Evolutionary conservation across 2,113 vertebrate species (phyloP).

Genomic region (Trogon melanurus): DNA sequence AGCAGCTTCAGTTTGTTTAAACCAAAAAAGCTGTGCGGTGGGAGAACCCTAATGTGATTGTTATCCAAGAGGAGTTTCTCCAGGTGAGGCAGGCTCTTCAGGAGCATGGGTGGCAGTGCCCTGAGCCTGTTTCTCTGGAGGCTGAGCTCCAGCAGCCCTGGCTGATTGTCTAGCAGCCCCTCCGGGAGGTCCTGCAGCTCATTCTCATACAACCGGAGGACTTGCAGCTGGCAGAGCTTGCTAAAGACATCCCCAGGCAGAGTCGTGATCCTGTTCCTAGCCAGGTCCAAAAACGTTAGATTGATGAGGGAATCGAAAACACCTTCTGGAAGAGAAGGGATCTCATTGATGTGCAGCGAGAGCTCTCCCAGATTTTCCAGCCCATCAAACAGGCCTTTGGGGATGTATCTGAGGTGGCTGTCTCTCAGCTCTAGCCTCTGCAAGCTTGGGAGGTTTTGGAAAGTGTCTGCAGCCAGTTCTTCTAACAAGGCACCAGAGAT

Average conservation of each 20-base stretch:
- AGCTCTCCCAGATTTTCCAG: slow-evolving; percentile 68
- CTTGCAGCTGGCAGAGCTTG: slow-evolving; percentile 68
- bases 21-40: slow-evolving; percentile 69
- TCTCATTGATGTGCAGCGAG: slow-evolving; percentile 71
- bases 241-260: slow-evolving; percentile 71
- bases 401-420: slow-evolving; percentile 67
- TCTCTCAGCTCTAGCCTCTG: slow-evolving; percentile 71
- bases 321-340: slow-evolving; percentile 76
- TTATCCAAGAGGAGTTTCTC: slow-evolving; percentile 66
- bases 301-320: slow-evolving; percentile 78
- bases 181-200: slow-evolving; percentile 73
- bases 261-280: slow-evolving; percentile 73
- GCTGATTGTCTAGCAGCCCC: slow-evolving; percentile 71
- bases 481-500: slow-evolving; percentile 70
- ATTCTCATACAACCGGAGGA: slow-evolving; percentile 79
- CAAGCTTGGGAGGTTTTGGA: slow-evolving; percentile 72
- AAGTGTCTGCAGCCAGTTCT: slow-evolving; percentile 72
- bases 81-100: slow-evolving; percentile 76
- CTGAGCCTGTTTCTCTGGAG: slow-evolving; percentile 73
- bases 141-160: slow-evolving; percentile 72
- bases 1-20: slow-evolving; percentile 73
- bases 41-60: slow-evolving; percentile 68
- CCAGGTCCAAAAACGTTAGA: slow-evolving; percentile 73
- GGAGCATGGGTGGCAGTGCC: slow-evolving; percentile 67
- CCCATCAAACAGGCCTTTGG: slow-evolving; percentile 77